A percentile compares a stretch with the other conserved stretches of the same genome.
These are phyloP conservation scores for Mobula birostris DNA, from an alignment of 2,113 vertebrate species.

Conservation along the genomic window DNA sequence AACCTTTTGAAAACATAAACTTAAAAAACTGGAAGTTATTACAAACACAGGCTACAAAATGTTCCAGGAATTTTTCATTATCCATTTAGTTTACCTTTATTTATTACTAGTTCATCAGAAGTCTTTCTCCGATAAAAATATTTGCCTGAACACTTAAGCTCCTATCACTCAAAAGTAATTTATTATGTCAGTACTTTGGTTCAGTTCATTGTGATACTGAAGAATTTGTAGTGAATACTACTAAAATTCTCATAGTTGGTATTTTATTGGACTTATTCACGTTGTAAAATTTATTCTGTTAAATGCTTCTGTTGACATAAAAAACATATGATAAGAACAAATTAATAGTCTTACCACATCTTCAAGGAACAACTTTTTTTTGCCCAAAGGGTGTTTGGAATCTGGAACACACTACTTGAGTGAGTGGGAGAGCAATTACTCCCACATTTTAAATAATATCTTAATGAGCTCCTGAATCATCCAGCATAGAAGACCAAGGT, in stretches of 20 bases:
- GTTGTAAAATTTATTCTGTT: too few species aligned
- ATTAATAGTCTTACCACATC: too few species aligned
- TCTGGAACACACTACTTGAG: too few species aligned
- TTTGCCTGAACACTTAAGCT: not conserved
- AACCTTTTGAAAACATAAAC: too few species aligned
- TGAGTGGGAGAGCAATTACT: too few species aligned
- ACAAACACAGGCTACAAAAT: not conserved
- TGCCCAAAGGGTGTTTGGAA: too few species aligned
- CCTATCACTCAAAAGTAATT: not conserved
- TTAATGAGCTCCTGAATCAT: too few species aligned
- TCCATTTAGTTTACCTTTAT: not conserved
- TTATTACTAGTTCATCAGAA: not conserved
- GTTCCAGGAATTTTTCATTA: not conserved
- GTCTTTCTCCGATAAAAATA: not conserved
- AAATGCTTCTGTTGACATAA: too few species aligned
- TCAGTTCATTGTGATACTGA: not conserved
- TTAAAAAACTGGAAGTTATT: not conserved
- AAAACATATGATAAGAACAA: too few species aligned
- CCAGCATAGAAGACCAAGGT: too few species aligned
- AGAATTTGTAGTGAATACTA: not conserved
- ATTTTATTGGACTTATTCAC: not conserved
- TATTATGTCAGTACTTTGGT: not conserved
- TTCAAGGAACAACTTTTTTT: too few species aligned
- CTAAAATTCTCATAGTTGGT: not conserved
- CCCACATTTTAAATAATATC: too few species aligned